Percentiles rank a stretch among this genome's conserved stretches.
phyloP scores from a whole-genome alignment of 2,888 invertebrate genomes.

The Pyrrhosoma nymphula region DNA sequence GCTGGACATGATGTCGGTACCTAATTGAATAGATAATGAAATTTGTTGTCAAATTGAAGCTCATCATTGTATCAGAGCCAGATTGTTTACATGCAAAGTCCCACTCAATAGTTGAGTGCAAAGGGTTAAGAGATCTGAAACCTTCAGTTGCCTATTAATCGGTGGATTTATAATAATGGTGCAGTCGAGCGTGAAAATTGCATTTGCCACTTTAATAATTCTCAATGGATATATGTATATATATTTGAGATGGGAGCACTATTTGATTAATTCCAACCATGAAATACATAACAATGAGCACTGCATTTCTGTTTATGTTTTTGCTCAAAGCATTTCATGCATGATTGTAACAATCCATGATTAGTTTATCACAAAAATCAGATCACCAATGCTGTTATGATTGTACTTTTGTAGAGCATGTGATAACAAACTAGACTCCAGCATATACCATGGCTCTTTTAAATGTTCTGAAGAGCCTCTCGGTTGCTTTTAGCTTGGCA shows the following conservation, averaged over 20 bases:
- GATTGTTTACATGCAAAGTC: neutral
- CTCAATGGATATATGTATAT: neutral
- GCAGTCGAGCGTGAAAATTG: neutral
- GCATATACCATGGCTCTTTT: conserved; percentile 41
- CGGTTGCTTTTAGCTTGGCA: conserved; percentile 62
- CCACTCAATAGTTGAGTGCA: neutral
- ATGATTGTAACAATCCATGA: conserved; percentile 42
- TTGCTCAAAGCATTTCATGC: conserved; percentile 61
- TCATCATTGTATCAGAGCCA: too few species aligned
- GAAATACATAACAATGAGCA: conserved; percentile 66
- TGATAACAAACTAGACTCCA: conserved; percentile 57
- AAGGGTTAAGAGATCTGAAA: conserved; percentile 16
- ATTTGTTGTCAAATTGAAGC: too few species aligned
- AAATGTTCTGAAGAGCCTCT: conserved; percentile 33
- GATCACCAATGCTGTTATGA: conserved; percentile 56
- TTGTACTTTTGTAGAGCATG: conserved; percentile 60
- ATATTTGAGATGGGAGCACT: conserved; percentile 65
- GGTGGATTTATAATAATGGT: conserved; percentile 32
- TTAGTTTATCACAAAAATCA: conserved; percentile 34
- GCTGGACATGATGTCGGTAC: too few species aligned
- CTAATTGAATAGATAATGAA: too few species aligned
- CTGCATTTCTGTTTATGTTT: conserved; percentile 58
- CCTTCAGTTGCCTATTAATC: neutral
- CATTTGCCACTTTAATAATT: neutral
- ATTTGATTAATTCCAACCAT: conserved; percentile 50